phyloP scores from a whole-genome alignment of 2,888 invertebrate genomes.

The Perizoma flavofasciatum region DNA sequence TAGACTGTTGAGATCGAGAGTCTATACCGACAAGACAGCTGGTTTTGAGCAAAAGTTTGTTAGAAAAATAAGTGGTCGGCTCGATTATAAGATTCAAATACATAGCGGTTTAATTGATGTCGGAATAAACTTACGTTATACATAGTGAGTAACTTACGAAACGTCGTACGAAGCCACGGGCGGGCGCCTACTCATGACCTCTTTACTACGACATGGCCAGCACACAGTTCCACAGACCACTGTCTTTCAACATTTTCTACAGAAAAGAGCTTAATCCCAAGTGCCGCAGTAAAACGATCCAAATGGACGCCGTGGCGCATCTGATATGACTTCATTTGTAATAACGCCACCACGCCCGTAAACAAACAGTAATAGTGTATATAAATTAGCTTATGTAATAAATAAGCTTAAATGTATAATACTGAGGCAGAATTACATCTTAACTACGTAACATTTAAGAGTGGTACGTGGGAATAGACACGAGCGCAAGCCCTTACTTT shows the following conservation, averaged over 20 bases:
- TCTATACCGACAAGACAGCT: slow-evolving; percentile 64
- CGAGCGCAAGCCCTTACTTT: slow-evolving; percentile 83
- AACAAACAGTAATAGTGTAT: slow-evolving; percentile 80
- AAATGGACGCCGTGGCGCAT: slow-evolving; percentile 65
- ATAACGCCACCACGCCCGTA: slow-evolving; percentile 78
- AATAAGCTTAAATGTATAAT: slow-evolving; percentile 84
- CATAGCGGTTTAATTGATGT: slow-evolving; percentile 73
- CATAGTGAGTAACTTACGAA: slow-evolving; percentile 78
- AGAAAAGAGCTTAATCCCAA: slow-evolving; percentile 6
- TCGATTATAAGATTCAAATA: slow-evolving; percentile 70
- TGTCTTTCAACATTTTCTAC: neutral
- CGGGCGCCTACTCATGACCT: slow-evolving; percentile 59
- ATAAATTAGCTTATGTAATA: slow-evolving; percentile 83
- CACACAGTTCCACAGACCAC: neutral
- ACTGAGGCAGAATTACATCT: slow-evolving; percentile 84
- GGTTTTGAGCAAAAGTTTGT: slow-evolving; percentile 80
- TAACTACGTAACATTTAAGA: slow-evolving; percentile 82
- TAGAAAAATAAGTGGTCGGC: slow-evolving; percentile 78
- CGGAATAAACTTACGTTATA: slow-evolving; percentile 78
- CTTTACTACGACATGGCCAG: slow-evolving; percentile 45
- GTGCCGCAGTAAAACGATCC: slow-evolving; percentile 52
- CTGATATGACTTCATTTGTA: slow-evolving; percentile 81
- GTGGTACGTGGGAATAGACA: slow-evolving; percentile 82
- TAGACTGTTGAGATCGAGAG: slow-evolving; percentile 52
- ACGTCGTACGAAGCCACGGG: slow-evolving; percentile 78